A percentile compares a stretch with the other conserved stretches of the same genome.
These are phyloP conservation scores for Gryllus longicercus DNA, from an alignment of 2,888 invertebrate species.

Conservation along the genomic window DNA sequence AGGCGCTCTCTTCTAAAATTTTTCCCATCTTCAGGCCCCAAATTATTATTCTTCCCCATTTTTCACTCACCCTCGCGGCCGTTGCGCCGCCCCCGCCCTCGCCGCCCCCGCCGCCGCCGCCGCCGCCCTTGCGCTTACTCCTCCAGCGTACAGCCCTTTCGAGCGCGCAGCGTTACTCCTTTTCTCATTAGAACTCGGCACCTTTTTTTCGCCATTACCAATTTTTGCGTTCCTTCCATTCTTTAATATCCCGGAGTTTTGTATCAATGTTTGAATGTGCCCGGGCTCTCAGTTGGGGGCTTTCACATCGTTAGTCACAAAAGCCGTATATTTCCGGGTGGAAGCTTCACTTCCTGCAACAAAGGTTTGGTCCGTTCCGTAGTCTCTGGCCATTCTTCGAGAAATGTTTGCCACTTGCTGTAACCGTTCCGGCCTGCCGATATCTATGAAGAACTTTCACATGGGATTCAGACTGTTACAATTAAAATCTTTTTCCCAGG, in stretches of 20 bases:
- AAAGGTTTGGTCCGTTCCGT: no score
- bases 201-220: neutral
- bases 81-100: neutral
- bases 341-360: neutral
- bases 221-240: constrained; percentile 8
- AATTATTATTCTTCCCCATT: constrained; percentile 7
- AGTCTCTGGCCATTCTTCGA: no score
- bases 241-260: constrained; percentile 17
- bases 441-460: no score
- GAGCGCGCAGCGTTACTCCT: neutral
- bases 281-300: neutral
- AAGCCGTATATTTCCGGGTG: neutral
- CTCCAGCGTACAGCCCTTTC: neutral
- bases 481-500: no score
- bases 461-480: no score
- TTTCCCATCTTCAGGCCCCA: constrained; percentile 1
- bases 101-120: neutral
- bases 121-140: neutral
- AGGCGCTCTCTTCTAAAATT: neutral
- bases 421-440: no score
- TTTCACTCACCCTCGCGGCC: neutral
- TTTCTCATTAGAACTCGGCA: constrained; percentile 3
- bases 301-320: constrained; percentile 9
- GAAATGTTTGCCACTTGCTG: no score
- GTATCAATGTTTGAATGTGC: constrained; percentile 17